These are phyloP conservation scores for Clarias batrachus DNA, from an alignment of 2,113 vertebrate genomes.

Conservation along the genomic window DNA sequence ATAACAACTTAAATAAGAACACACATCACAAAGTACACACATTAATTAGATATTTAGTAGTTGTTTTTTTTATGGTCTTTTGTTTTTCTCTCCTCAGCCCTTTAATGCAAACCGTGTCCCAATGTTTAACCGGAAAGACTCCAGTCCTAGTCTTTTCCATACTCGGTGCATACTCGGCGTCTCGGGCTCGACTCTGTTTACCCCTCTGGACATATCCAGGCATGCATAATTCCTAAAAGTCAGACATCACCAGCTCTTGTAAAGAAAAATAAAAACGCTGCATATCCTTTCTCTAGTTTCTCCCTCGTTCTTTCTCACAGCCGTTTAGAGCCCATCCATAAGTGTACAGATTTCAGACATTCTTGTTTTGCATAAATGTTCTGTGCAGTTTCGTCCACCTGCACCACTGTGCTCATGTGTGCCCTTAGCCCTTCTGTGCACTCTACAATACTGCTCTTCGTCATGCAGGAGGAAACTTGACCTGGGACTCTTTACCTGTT, in stretches of 20 bases:
- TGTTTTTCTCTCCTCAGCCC: not conserved
- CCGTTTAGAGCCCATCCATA: not conserved
- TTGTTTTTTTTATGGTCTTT: not conserved
- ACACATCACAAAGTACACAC: not conserved
- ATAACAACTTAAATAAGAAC: not conserved
- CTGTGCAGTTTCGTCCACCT: not conserved
- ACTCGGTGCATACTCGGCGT: not conserved
- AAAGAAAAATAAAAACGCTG: not conserved
- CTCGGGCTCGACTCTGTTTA: conserved; percentile 15
- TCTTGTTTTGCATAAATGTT: not conserved
- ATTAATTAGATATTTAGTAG: not conserved
- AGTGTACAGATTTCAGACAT: not conserved
- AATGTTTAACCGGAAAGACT: not conserved
- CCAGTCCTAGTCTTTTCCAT: no score
- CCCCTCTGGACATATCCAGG: conserved; percentile 24
- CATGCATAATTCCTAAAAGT: conserved; percentile 16
- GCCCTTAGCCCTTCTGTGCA: no score
- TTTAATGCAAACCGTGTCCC: not conserved
- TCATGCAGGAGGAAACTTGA: no score
- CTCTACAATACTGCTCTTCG: no score
- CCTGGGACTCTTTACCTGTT: no score
- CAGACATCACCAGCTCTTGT: not conserved
- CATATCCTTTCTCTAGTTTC: not conserved
- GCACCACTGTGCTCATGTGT: no score
- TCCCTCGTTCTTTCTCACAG: not conserved